Evolutionary conservation across 2,113 vertebrate species (phyloP).

Genomic region (Pangasianodon hypophthalmus): DNA sequence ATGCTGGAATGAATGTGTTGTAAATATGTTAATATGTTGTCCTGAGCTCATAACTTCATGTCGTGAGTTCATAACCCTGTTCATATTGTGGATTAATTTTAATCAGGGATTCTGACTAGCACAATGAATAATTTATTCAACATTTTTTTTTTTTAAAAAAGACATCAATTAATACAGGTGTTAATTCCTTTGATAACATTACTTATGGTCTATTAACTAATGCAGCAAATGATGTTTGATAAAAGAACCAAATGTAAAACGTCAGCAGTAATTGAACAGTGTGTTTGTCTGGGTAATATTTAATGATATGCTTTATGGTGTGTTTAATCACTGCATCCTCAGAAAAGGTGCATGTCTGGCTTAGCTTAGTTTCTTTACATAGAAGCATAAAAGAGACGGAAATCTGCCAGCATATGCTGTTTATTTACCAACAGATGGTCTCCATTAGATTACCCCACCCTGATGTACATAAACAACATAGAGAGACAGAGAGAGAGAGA

Average conservation of each 20-base stretch:
- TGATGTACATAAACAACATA: constrained; percentile 26
- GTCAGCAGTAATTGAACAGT: not conserved
- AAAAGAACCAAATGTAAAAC: not conserved
- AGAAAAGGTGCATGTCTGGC: constrained; percentile 4
- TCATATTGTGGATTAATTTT: not conserved
- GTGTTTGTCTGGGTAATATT: not conserved
- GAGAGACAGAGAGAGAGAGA: not conserved
- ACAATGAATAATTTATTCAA: not conserved
- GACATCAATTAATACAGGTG: not conserved
- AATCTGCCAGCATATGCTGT: constrained; percentile 30
- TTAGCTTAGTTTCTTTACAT: constrained; percentile 9
- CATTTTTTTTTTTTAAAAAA: not conserved
- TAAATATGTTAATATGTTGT: not conserved
- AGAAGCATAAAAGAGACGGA: not conserved
- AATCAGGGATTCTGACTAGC: not conserved
- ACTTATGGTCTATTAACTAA: not conserved
- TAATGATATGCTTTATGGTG: not conserved
- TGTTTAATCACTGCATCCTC: not conserved
- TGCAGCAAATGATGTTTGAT: not conserved
- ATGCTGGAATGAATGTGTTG: not conserved
- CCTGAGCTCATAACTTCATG: no score
- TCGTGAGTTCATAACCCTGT: not conserved
- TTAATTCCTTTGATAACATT: not conserved
- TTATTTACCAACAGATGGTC: constrained; percentile 35
- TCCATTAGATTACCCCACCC: constrained; percentile 30